Evolutionary conservation across 1,140 invertebrate genomes (phyloP).

Genomic region (Antheraea pernyi): DNA sequence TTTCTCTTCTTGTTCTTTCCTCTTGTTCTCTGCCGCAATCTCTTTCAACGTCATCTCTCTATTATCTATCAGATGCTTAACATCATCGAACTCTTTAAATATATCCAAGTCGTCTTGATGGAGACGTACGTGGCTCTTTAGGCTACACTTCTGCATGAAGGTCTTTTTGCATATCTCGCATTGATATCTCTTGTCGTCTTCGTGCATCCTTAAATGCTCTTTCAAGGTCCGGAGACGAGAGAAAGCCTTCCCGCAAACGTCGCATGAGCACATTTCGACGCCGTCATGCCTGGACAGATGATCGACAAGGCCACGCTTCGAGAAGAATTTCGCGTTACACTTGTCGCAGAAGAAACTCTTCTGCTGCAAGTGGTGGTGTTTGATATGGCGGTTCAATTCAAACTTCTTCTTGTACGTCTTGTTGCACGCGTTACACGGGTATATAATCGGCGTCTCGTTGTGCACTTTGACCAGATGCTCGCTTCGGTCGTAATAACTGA

Average conservation of each 20-base stretch:
- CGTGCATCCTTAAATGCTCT: constrained; percentile 82
- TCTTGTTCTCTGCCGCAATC: constrained; percentile 61
- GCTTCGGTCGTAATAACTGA: constrained; percentile 68
- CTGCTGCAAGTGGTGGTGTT: constrained; percentile 72
- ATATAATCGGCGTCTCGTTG: constrained; percentile 58
- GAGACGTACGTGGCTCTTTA: constrained; percentile 76
- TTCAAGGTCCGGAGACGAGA: constrained; percentile 88
- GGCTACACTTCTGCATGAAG: constrained; percentile 79
- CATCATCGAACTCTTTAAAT: constrained; percentile 73
- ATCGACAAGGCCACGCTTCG: constrained; percentile 68
- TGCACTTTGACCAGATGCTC: constrained; percentile 71
- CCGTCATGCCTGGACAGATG: constrained; percentile 63
- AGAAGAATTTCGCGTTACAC: constrained; percentile 73
- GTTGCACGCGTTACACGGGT: constrained; percentile 74
- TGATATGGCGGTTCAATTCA: constrained; percentile 68
- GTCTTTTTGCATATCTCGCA: constrained; percentile 83
- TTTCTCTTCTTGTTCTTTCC: constrained; percentile 47
- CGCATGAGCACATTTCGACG: constrained; percentile 81
- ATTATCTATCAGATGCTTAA: constrained; percentile 67
- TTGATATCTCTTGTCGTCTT: constrained; percentile 81
- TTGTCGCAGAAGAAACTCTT: constrained; percentile 68
- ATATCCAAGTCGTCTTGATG: constrained; percentile 75
- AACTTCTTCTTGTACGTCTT: constrained; percentile 72
- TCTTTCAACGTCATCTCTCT: constrained; percentile 67
- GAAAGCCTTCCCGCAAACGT: constrained; percentile 85